Conservation (phyloP, 2,797 vertebrate genomes). For the Pipistrellus pygmaeus region DNA sequence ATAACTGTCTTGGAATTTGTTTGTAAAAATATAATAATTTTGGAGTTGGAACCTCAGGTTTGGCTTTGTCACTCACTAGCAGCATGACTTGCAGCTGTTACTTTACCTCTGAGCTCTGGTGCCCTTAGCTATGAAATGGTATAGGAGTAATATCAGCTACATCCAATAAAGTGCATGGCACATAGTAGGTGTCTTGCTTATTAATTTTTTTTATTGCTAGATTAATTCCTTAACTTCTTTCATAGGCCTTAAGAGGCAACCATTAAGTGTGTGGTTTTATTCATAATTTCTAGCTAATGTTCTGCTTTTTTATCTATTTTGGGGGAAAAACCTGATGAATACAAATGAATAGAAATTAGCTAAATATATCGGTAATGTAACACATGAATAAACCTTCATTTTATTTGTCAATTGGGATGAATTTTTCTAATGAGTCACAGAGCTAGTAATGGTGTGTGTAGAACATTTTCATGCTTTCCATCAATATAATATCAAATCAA, state of each 20-base stretch:
- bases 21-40: neutral
- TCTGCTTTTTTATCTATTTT: conserved; percentile 51
- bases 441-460: neutral
- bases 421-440: conserved; percentile 4
- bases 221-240: neutral
- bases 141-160: neutral
- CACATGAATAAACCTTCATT: conserved; percentile 45
- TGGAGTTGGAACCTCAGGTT: neutral
- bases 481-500: neutral
- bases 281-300: conserved; percentile 38
- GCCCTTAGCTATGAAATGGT: neutral
- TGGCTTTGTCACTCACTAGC: neutral
- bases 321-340: conserved; percentile 41
- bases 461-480: neutral
- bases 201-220: conserved; percentile 14
- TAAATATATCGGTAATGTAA: conserved; percentile 18
- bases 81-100: too few species aligned
- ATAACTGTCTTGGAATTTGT: neutral
- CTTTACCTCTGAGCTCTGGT: neutral
- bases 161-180: neutral
- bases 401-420: conserved; percentile 46
- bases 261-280: neutral
- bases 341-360: conserved; percentile 50
- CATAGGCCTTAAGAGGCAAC: neutral
- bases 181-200: neutral